Percentiles rank a stretch among this genome's conserved stretches.
Conservation (phyloP, 2,113 vertebrate genomes). For the Dermatemys mawii region DNA sequence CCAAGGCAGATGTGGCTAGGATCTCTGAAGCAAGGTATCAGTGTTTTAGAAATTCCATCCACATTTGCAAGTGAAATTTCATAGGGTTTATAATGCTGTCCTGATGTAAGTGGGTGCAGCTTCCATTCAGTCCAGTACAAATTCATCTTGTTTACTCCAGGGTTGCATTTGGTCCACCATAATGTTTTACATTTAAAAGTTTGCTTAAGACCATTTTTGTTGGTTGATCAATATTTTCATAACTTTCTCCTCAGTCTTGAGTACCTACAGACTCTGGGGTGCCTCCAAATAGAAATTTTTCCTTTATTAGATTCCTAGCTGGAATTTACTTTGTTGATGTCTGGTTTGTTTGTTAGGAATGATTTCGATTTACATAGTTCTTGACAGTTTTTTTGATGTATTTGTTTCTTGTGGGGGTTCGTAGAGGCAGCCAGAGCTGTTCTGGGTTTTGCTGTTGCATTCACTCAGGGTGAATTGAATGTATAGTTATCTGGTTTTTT, state of each 20-base stretch:
- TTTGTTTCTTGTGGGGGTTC: not conserved
- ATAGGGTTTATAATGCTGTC: not conserved
- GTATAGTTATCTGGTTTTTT: constrained; percentile 15
- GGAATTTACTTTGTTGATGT: not conserved
- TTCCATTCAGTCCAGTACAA: not conserved
- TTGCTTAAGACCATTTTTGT: not conserved
- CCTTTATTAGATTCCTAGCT: not conserved
- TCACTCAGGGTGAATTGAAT: constrained; percentile 26
- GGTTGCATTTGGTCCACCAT: not conserved
- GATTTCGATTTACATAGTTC: not conserved
- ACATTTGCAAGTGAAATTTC: not conserved
- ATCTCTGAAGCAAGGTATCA: constrained; percentile 83
- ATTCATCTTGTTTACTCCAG: not conserved
- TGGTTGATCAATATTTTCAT: not conserved
- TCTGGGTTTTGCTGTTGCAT: not conserved
- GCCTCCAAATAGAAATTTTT: not conserved
- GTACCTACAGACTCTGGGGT: not conserved
- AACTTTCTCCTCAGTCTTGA: not conserved
- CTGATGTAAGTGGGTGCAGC: not conserved
- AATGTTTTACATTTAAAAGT: not conserved
- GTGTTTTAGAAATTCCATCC: not conserved
- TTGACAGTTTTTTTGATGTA: not conserved
- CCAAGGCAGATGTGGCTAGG: constrained; percentile 81
- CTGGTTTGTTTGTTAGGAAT: constrained; percentile 4
- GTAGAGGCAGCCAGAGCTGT: constrained; percentile 47